Evolutionary conservation across 2,113 vertebrate genomes (phyloP).

Genomic region (Phocoena phocoena): DNA sequence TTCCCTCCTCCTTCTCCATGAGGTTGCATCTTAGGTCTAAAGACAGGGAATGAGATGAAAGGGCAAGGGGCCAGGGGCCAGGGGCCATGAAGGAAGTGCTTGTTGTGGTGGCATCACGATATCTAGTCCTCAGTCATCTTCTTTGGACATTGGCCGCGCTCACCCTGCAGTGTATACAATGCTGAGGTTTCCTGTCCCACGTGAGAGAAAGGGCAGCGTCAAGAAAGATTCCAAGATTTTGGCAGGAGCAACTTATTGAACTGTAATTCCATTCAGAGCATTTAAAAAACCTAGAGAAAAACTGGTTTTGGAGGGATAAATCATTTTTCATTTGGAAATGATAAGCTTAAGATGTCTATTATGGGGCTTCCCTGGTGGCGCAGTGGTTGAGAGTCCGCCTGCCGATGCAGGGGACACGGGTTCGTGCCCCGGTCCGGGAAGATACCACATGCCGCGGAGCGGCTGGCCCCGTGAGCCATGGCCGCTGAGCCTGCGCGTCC

Average conservation of each 20-base stretch:
- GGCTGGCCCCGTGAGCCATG: too few relatives aligned
- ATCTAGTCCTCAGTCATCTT: too few relatives aligned
- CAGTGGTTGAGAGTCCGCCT: too few relatives aligned
- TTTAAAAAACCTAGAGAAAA: not conserved
- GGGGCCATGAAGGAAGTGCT: not conserved
- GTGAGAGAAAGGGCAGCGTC: not conserved
- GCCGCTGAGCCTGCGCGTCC: too few relatives aligned
- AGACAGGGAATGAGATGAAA: not conserved
- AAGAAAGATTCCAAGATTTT: not conserved
- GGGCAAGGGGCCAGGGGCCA: not conserved
- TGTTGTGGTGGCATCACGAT: accelerated
- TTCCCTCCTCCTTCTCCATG: not conserved
- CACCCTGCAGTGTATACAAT: too few relatives aligned
- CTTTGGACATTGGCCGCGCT: accelerated
- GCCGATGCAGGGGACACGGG: too few relatives aligned
- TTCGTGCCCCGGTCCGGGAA: too few relatives aligned
- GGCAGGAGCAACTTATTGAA: not conserved
- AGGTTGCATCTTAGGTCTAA: not conserved
- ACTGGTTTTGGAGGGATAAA: not conserved
- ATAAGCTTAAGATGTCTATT: not conserved
- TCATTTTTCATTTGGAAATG: not conserved
- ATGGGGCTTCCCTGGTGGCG: too few relatives aligned
- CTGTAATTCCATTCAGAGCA: not conserved
- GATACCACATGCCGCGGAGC: too few relatives aligned
- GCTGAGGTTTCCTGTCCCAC: not conserved